Conservation (phyloP, 2,888 invertebrate genomes). For the Cephus runcator region DNA sequence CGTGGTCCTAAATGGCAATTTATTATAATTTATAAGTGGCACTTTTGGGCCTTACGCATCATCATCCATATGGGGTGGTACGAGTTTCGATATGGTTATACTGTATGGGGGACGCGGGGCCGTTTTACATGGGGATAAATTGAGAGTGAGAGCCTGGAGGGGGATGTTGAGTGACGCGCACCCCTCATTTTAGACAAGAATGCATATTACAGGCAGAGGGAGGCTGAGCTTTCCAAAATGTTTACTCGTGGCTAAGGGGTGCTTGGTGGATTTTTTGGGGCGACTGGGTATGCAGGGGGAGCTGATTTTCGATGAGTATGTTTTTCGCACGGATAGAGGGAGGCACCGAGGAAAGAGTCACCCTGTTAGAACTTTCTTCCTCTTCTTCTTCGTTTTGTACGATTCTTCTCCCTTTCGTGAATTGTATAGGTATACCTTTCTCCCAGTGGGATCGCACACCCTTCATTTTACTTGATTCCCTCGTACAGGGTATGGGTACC, state of each 20-base stretch:
- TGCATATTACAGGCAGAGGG: slow-evolving; percentile 16
- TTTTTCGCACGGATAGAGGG: slow-evolving; percentile 5
- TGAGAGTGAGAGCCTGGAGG: not conserved
- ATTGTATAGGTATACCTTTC: not conserved
- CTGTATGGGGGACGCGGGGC: not conserved
- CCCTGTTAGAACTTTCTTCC: not conserved
- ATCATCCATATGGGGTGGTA: not conserved
- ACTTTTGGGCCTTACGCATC: not conserved
- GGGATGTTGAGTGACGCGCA: not conserved
- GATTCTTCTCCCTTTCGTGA: not conserved
- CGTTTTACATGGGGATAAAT: not conserved
- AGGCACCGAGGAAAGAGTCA: not conserved
- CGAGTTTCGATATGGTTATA: not conserved
- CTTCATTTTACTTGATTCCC: not conserved
- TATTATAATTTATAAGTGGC: slow-evolving; percentile 6
- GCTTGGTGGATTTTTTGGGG: not conserved
- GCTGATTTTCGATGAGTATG: slow-evolving; percentile 11
- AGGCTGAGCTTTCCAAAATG: slow-evolving; percentile 20
- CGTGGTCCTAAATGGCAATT: not conserved
- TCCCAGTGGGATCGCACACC: not conserved
- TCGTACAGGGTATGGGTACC: no score
- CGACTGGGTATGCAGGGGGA: not conserved
- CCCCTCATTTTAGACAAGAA: slow-evolving; percentile 4
- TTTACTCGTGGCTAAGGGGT: slow-evolving; percentile 14
- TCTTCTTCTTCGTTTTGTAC: not conserved